These are phyloP conservation scores for Zonitis immaculata DNA, from an alignment of 2,888 invertebrate genomes.

Conservation along the genomic window DNA sequence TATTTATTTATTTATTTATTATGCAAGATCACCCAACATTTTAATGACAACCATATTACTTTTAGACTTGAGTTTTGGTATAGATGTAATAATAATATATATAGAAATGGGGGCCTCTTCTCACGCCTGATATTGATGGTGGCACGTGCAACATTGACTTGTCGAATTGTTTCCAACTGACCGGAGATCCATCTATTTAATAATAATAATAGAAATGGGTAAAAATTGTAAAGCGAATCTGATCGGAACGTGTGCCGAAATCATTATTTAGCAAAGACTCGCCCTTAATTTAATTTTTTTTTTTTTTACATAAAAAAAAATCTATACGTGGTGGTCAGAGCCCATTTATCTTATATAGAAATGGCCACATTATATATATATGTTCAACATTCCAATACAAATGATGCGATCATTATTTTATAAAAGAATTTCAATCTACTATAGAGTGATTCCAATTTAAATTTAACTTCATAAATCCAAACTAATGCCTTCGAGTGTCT, in stretches of 20 bases:
- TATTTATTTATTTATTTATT: too few species aligned
- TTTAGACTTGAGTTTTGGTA: background rate
- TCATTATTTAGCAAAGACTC: background rate
- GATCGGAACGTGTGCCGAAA: background rate
- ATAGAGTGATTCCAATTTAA: conserved; percentile 12
- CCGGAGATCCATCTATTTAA: conserved; percentile 26
- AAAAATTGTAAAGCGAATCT: background rate
- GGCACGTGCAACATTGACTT: conserved; percentile 43
- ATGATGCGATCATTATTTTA: conserved; percentile 35
- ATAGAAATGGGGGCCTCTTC: conserved; percentile 32
- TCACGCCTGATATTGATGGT: conserved; percentile 49
- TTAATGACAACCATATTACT: background rate
- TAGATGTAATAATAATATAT: too few species aligned
- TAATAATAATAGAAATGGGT: background rate
- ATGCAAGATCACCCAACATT: background rate
- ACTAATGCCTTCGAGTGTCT: conserved; percentile 31
- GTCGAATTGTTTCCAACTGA: conserved; percentile 43
- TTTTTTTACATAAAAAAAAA: background rate
- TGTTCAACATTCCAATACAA: conserved; percentile 32
- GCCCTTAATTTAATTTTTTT: background rate
- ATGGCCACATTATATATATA: too few species aligned
- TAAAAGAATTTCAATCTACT: conserved; percentile 26
- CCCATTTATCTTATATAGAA: background rate
- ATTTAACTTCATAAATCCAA: conserved; percentile 30
- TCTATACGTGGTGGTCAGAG: conserved; percentile 1